phyloP scores from a whole-genome alignment of 2,113 vertebrate species.

The Tupaia tana region DNA sequence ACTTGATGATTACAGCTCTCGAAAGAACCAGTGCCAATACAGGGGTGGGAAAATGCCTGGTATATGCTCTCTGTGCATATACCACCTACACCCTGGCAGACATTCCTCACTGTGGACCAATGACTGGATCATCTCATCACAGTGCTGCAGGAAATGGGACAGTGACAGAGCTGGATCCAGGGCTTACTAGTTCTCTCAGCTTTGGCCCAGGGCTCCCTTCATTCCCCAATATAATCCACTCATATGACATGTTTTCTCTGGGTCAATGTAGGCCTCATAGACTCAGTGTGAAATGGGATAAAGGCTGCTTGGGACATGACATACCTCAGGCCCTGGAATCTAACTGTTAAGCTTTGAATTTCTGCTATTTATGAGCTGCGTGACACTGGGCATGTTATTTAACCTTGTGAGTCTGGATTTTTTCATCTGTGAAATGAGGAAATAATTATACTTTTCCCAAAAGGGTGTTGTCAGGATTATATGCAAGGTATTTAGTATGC shows the following conservation, averaged over 20 bases:
- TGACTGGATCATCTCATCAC: neutral
- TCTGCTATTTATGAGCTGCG: neutral
- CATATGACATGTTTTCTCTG: neutral
- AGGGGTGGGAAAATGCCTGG: neutral
- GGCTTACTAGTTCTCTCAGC: neutral
- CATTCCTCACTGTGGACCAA: neutral
- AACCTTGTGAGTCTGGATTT: neutral
- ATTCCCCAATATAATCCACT: neutral
- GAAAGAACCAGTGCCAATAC: neutral
- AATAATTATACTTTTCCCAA: neutral
- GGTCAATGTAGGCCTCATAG: neutral
- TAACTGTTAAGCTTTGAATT: neutral
- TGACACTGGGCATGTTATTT: neutral
- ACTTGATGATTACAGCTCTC: neutral
- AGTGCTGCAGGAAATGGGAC: neutral
- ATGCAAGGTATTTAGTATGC: neutral
- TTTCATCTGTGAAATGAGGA: neutral
- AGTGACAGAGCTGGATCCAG: neutral
- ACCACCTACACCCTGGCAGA: neutral
- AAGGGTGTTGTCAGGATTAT: neutral
- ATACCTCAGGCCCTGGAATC: neutral
- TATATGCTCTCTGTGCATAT: neutral
- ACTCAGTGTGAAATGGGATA: neutral
- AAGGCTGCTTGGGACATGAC: neutral
- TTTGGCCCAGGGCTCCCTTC: neutral